Evolutionary conservation across 2,888 invertebrate species (phyloP), one percentile per base, ranked within the genome.

Genomic region (Fragum sueziense): DNA sequence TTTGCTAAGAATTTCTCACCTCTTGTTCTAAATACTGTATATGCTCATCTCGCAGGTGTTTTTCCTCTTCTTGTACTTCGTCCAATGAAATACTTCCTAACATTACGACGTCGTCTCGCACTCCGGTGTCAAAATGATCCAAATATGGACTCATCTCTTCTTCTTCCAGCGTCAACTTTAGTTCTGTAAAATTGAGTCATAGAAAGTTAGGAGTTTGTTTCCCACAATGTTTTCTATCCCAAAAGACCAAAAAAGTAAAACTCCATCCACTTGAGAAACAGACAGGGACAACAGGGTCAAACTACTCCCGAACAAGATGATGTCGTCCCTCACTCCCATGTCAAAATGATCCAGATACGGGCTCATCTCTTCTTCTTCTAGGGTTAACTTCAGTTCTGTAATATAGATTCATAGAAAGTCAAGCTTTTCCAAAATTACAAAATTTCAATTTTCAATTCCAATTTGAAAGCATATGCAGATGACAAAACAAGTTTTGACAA

Each of bases 41-140:
- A 77, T 92, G 91, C 78, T 92, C 92, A 82, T 92, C 91, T 34
- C 92, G 84, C 34, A 92, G 87, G 6, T 90, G 80, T 52, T 86
- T 86, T 74, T 92, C 92, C 73, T 92, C 92, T 41, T 91, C 90
- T 86, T 92, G 90, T 0, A 92, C 90, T 51, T 92, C 92, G 74
- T 91, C 90, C 76, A 92, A 85, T 3, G 88, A 86, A 68, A 92
- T 91, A 69, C 85, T 87, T 0, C 91, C 92, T 34, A 92, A 86
- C 91, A 92, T 91, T 25, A 92, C 88, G 47, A 92, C 89, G 59
- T 92, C 91, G 69, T 91, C 90, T 57, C 82, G 80, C 7, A 91
- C 88, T 2, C 87, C 89, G 0, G 86, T 86, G 74, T 91, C 91
- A 83, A 92, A 92, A 25, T 90, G 86, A 27, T 88, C 86, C 51